Evolutionary conservation across 53 echinoderm and acorn worm species (phyloP).

Genomic region (Temnopleurus reevesii): DNA sequence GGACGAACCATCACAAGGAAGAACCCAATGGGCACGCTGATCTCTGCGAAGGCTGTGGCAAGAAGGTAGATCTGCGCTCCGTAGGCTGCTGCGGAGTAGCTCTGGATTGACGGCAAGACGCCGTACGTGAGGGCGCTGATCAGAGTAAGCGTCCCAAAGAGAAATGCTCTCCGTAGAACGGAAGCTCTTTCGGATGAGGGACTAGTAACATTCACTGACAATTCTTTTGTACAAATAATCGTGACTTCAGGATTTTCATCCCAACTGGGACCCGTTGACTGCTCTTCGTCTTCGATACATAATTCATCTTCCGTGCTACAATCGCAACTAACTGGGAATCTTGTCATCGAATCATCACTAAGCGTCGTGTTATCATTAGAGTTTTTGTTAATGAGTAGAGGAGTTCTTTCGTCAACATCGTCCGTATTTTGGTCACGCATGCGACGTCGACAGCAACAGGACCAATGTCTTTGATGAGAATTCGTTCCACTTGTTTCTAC

Average conservation of each 20-base stretch:
- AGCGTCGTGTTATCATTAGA: not conserved
- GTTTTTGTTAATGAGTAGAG: not conserved
- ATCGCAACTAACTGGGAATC: not conserved
- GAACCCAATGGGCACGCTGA: conserved; percentile 79
- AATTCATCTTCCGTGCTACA: not conserved
- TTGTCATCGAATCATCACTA: not conserved
- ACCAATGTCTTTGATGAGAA: too few species aligned
- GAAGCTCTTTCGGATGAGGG: not conserved
- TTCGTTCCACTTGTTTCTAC: not conserved
- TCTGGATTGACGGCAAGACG: conserved; percentile 83
- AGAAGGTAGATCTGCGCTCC: conserved; percentile 81
- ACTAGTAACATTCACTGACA: not conserved
- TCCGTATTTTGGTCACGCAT: not conserved
- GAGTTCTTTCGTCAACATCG: not conserved
- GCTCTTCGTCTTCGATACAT: not conserved
- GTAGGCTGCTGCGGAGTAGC: conserved; percentile 89
- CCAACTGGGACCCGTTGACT: not conserved
- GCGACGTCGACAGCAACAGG: not conserved
- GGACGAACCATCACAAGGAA: conserved; percentile 74
- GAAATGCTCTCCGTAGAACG: conserved; percentile 33
- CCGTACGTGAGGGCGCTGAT: conserved; percentile 82
- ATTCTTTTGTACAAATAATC: not conserved
- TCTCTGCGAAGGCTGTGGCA: conserved; percentile 80
- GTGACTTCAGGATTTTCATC: not conserved
- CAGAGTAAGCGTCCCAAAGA: conserved; percentile 67